Conservation (phyloP, 2,888 invertebrate genomes). For the Apocheima hispidaria region DNA sequence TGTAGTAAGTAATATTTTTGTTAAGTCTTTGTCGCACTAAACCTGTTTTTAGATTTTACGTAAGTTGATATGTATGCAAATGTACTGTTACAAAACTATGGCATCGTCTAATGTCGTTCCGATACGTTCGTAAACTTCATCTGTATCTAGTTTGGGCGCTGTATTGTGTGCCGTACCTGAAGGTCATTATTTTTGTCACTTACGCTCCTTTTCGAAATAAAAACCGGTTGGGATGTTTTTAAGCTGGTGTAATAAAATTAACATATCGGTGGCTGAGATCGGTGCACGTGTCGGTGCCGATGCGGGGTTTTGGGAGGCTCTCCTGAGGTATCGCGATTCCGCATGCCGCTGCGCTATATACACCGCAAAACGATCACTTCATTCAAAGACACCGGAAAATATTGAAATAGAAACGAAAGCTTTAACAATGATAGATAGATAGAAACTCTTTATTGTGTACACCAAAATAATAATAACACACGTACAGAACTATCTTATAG, state of each 20-base stretch:
- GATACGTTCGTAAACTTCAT: constrained; percentile 50
- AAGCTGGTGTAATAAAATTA: constrained; percentile 82
- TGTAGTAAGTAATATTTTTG: constrained; percentile 69
- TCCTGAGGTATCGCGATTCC: constrained; percentile 29
- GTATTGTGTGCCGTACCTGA: constrained; percentile 57
- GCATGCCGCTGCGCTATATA: not conserved
- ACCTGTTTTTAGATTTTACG: constrained; percentile 53
- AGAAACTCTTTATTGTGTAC: too few relatives aligned
- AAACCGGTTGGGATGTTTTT: constrained; percentile 81
- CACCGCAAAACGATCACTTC: not conserved
- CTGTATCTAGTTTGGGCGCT: constrained; percentile 56
- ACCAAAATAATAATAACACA: too few relatives aligned
- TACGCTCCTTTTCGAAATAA: constrained; percentile 78
- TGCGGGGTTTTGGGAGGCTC: constrained; percentile 55
- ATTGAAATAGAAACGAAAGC: not conserved
- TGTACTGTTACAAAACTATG: constrained; percentile 53
- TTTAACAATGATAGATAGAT: too few relatives aligned
- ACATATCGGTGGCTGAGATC: constrained; percentile 78
- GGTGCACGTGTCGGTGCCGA: constrained; percentile 59
- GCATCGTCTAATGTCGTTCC: constrained; percentile 43
- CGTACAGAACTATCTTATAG: too few relatives aligned
- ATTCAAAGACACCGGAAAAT: not conserved
- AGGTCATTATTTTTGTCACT: constrained; percentile 77
- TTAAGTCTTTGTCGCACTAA: constrained; percentile 48
- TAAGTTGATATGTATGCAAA: constrained; percentile 54